These are phyloP conservation scores for Cherax quadricarinatus DNA, from an alignment of 1,140 invertebrate genomes.

Conservation along the genomic window DNA sequence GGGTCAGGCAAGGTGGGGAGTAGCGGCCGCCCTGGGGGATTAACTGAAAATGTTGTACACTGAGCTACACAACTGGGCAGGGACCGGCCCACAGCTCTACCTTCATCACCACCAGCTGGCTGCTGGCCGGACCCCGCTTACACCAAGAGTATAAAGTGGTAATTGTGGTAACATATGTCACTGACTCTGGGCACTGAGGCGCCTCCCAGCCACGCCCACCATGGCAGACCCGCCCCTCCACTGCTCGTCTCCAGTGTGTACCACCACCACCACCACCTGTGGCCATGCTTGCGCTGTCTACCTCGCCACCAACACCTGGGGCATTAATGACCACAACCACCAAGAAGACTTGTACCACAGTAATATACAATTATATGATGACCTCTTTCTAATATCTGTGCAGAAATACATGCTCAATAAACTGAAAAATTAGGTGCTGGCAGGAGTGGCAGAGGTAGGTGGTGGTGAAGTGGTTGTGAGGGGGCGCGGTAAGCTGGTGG, in stretches of 20 bases:
- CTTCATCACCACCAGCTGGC: slow-evolving; percentile 22
- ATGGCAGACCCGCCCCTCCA: slow-evolving; percentile 47
- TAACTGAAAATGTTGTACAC: slow-evolving; percentile 68
- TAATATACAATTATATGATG: slow-evolving; percentile 6
- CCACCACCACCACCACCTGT: slow-evolving; percentile 17
- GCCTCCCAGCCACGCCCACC: slow-evolving; percentile 48
- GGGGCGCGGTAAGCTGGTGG: slow-evolving; percentile 36
- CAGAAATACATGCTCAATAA: slow-evolving; percentile 20
- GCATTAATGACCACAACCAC: slow-evolving; percentile 24
- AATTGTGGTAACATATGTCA: slow-evolving; percentile 24
- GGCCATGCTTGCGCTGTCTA: slow-evolving; percentile 18
- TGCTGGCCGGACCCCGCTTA: slow-evolving; percentile 47
- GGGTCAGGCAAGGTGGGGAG: slow-evolving; percentile 62
- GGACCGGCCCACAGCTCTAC: slow-evolving; percentile 38
- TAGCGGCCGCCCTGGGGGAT: slow-evolving; percentile 53
- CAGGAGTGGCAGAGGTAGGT: slow-evolving; percentile 37
- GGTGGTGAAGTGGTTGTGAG: slow-evolving; percentile 49
- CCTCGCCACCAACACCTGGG: slow-evolving; percentile 43
- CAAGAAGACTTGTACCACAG: slow-evolving; percentile 30
- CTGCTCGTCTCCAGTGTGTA: slow-evolving; percentile 30
- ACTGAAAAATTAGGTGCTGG: background rate
- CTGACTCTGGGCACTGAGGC: slow-evolving; percentile 25
- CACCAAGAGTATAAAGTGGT: slow-evolving; percentile 43
- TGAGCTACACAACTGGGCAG: slow-evolving; percentile 62
- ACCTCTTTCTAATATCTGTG: slow-evolving; percentile 24